Evolutionary conservation across 2,888 invertebrate genomes (phyloP).

Genomic region (Cheilosia vernalis): DNA sequence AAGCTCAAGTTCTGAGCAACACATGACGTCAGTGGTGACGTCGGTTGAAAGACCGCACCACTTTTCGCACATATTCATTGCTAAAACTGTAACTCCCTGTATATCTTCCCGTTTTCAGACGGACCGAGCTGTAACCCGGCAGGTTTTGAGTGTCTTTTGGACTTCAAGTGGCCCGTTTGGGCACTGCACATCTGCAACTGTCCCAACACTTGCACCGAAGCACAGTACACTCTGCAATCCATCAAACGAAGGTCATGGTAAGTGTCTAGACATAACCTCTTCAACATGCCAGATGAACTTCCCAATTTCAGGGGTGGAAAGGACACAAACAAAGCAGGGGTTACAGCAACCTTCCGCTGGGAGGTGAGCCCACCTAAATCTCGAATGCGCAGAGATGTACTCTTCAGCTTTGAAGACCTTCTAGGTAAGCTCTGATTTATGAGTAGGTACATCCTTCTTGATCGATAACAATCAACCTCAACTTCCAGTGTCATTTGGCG

Average conservation of each 20-base stretch:
- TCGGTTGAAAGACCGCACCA: too few relatives aligned
- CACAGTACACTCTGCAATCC: slow-evolving; percentile 80
- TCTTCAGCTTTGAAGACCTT: slow-evolving; percentile 86
- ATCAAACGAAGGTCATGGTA: slow-evolving; percentile 80
- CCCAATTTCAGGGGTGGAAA: slow-evolving; percentile 46
- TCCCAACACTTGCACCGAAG: slow-evolving; percentile 80
- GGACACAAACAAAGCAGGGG: slow-evolving; percentile 76
- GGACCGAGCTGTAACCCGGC: slow-evolving; percentile 80
- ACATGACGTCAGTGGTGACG: not conserved
- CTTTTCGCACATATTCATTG: too few relatives aligned
- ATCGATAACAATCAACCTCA: not conserved
- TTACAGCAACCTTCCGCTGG: slow-evolving; percentile 84
- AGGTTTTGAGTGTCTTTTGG: slow-evolving; percentile 81
- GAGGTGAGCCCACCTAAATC: slow-evolving; percentile 85
- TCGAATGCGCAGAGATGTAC: slow-evolving; percentile 85
- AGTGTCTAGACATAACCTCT: not conserved
- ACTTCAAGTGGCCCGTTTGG: slow-evolving; percentile 82
- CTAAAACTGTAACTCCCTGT: too few relatives aligned
- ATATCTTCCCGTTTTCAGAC: slow-evolving; percentile 62
- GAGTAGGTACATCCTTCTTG: not conserved
- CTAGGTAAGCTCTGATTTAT: slow-evolving; percentile 82
- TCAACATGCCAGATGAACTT: not conserved
- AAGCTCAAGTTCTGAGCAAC: too few relatives aligned
- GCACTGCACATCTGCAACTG: slow-evolving; percentile 81
- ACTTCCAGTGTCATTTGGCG: slow-evolving; percentile 85